Conservation (phyloP, 2,888 invertebrate species). For the Stramonita haemastoma region DNA sequence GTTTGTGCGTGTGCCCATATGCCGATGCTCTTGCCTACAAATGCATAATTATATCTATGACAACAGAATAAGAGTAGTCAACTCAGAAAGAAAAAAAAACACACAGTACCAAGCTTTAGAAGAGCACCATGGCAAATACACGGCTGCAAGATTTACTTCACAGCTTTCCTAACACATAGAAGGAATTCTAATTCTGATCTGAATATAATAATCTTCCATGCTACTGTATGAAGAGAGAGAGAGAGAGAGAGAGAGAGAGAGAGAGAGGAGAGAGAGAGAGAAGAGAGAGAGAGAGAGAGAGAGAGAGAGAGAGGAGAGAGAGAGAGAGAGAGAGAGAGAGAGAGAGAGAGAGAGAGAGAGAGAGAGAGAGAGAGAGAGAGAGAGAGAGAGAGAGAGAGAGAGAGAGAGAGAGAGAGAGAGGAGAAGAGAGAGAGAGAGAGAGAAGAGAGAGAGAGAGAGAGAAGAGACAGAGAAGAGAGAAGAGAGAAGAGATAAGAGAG, state of each 20-base stretch:
- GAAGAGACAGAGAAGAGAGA: not conserved
- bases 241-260: not conserved
- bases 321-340: not conserved
- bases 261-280: not conserved
- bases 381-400: not conserved
- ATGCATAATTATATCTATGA: too few relatives aligned
- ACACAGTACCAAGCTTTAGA: too few relatives aligned
- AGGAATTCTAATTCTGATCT: not conserved
- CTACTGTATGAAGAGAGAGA: not conserved
- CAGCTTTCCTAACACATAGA: too few relatives aligned
- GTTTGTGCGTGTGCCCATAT: too few relatives aligned
- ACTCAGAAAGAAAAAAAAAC: too few relatives aligned
- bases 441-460: too few relatives aligned
- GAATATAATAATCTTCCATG: not conserved
- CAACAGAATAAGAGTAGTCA: too few relatives aligned
- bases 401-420: not conserved
- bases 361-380: not conserved
- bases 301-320: not conserved
- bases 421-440: not conserved
- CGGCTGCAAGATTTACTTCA: too few relatives aligned
- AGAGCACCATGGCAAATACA: too few relatives aligned
- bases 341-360: not conserved
- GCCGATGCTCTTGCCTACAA: too few relatives aligned
- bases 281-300: not conserved
- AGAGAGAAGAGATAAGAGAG: not conserved